Conservation (phyloP, 2,888 invertebrate species). For the Sarcophaga rosellei region DNA sequence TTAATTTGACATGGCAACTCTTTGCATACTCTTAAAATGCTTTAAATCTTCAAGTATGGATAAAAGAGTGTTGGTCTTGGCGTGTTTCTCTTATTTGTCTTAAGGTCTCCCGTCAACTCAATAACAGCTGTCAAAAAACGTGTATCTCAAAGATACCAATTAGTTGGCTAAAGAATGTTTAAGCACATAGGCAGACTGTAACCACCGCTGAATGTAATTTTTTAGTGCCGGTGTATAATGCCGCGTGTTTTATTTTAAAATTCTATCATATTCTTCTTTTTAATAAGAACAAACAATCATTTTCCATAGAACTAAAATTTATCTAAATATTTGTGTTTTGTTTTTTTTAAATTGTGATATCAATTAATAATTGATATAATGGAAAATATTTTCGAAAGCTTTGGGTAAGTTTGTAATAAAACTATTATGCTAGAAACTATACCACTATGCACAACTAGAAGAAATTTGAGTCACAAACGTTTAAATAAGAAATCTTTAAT, state of each 20-base stretch:
- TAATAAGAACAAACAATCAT: not conserved
- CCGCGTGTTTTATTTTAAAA: slow-evolving; percentile 25
- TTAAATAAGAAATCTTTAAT: not conserved
- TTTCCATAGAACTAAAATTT: not conserved
- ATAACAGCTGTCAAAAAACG: slow-evolving; percentile 44
- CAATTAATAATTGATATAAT: slow-evolving; percentile 14
- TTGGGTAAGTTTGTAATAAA: slow-evolving; percentile 49
- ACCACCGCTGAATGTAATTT: not conserved
- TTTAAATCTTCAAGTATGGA: slow-evolving; percentile 5
- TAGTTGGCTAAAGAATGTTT: slow-evolving; percentile 34
- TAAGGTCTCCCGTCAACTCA: slow-evolving; percentile 20
- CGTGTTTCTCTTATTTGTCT: slow-evolving; percentile 33
- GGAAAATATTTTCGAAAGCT: slow-evolving; percentile 44
- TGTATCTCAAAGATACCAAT: slow-evolving; percentile 60
- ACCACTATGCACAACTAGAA: not conserved
- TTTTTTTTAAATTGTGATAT: not conserved
- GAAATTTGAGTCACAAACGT: not conserved
- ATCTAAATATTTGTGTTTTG: not conserved
- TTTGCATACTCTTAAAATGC: slow-evolving; percentile 9
- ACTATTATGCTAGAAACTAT: not conserved
- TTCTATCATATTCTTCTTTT: not conserved
- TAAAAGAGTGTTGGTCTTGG: not conserved
- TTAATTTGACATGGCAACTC: slow-evolving; percentile 1
- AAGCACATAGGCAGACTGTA: slow-evolving; percentile 25
- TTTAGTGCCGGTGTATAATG: slow-evolving; percentile 41